Evolutionary conservation across 2,797 vertebrate genomes (phyloP).

Genomic region (Mormyrops boulengeri): DNA sequence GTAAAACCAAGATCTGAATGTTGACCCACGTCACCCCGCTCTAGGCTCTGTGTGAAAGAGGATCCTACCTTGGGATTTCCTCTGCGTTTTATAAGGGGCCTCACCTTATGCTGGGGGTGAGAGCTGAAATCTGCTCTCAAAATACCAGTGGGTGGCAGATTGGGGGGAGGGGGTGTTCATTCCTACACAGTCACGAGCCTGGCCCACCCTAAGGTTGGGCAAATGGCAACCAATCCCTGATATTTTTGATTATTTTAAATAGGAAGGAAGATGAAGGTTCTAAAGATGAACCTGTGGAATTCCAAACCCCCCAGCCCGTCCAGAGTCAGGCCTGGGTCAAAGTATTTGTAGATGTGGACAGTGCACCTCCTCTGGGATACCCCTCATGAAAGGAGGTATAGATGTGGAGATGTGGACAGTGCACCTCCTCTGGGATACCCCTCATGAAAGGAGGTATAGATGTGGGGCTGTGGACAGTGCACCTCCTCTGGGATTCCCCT

Average conservation of each 20-base stretch:
- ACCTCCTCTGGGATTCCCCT: background rate
- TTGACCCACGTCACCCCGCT: background rate
- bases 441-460: background rate
- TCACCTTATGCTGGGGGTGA: background rate
- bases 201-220: background rate
- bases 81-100: background rate
- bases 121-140: background rate
- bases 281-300: background rate
- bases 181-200: background rate
- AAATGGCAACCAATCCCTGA: background rate
- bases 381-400: no score
- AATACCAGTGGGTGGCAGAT: background rate
- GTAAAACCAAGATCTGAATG: background rate
- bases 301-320: background rate
- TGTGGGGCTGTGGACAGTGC: background rate
- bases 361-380: no score
- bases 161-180: background rate
- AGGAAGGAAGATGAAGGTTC: background rate
- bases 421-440: background rate
- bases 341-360: background rate
- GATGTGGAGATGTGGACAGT: background rate
- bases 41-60: background rate
- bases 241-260: background rate
- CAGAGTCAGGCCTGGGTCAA: background rate
- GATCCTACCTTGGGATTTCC: background rate